phyloP scores from a whole-genome alignment of 2,888 invertebrate genomes.

The Muscina levida region DNA sequence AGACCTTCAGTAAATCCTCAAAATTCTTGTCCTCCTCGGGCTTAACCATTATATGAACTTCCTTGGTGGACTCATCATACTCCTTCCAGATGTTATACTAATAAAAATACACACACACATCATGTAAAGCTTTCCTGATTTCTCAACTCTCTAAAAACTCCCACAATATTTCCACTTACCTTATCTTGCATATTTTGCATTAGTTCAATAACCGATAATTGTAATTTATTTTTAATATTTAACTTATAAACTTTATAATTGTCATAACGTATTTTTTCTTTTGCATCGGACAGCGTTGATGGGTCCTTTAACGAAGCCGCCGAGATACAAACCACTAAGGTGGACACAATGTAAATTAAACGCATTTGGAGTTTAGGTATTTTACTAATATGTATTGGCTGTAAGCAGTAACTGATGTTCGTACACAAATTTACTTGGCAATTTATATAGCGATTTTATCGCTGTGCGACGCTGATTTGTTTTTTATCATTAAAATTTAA shows the following conservation, averaged over 20 bases:
- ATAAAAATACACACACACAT: not conserved
- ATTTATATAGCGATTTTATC: too few species aligned
- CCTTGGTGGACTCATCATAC: conserved; percentile 75
- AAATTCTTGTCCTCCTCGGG: conserved; percentile 81
- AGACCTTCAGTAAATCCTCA: conserved; percentile 77
- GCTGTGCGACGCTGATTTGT: too few species aligned
- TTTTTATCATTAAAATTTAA: too few species aligned
- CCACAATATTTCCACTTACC: too few species aligned
- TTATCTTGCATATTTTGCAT: conserved; percentile 69
- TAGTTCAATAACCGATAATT: conserved; percentile 79
- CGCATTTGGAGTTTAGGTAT: too few species aligned
- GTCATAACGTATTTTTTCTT: conserved; percentile 74
- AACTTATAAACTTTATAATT: conserved; percentile 75
- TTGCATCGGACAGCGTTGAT: conserved; percentile 49
- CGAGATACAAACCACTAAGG: conserved; percentile 67
- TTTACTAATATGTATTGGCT: too few species aligned
- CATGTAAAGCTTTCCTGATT: not conserved
- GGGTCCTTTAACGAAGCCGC: conserved; percentile 65
- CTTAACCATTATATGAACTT: conserved; percentile 83
- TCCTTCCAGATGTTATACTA: conserved; percentile 76
- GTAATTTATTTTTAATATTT: conserved; percentile 80
- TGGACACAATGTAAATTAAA: conserved; percentile 67
- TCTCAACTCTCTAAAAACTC: not conserved
- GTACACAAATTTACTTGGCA: too few species aligned
- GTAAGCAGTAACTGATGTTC: too few species aligned